Evolutionary conservation across 2,113 vertebrate species (phyloP).

Genomic region (Zosterops japonicus): DNA sequence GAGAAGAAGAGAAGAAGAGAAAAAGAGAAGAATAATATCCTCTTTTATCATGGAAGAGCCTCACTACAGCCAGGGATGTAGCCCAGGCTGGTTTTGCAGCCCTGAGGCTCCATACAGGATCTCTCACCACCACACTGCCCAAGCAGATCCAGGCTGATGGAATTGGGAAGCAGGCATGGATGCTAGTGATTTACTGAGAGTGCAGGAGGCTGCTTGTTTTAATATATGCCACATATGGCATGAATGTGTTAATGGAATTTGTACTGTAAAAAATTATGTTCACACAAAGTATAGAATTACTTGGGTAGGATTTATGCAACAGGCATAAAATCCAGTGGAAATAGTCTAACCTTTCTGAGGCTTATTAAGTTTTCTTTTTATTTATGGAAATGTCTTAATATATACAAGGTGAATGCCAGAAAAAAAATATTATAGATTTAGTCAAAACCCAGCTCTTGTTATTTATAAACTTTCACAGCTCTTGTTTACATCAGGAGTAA

Average conservation of each 20-base stretch:
- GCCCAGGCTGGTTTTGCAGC: background rate
- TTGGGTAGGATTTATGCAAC: conserved; percentile 49
- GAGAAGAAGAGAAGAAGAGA: background rate
- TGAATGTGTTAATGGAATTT: conserved; percentile 31
- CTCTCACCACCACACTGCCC: background rate
- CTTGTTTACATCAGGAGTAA: background rate
- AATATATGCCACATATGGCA: background rate
- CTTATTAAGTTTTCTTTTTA: conserved; percentile 45
- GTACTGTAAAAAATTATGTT: conserved; percentile 31
- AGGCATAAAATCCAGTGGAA: conserved; percentile 52
- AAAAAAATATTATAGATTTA: conserved; percentile 2
- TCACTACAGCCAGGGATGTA: background rate
- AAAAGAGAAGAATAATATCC: background rate
- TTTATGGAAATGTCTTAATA: conserved; percentile 53
- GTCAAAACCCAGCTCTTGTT: background rate
- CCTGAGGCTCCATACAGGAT: background rate
- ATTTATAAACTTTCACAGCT: background rate
- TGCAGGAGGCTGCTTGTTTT: background rate
- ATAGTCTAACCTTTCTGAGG: conserved; percentile 27
- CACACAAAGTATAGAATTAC: conserved; percentile 6
- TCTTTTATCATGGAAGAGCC: background rate
- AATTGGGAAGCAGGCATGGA: background rate
- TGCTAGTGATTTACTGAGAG: conserved; percentile 8
- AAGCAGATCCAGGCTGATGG: background rate
- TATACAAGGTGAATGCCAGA: conserved; percentile 24